These are phyloP conservation scores for Microcebus lehilahytsara DNA, from an alignment of 2,113 vertebrate genomes.

Conservation along the genomic window DNA sequence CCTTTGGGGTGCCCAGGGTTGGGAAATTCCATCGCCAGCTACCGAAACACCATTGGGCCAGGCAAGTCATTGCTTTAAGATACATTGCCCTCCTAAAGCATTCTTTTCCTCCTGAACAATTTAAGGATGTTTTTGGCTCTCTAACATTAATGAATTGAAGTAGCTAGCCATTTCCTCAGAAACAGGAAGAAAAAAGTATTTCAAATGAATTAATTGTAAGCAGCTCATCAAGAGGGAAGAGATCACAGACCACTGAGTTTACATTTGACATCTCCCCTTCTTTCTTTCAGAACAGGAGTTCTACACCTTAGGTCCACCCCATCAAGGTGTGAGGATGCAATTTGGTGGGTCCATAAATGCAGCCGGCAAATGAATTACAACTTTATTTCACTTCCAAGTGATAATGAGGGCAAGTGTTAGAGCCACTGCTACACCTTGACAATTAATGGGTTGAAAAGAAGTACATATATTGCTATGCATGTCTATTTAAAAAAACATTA, in stretches of 20 bases:
- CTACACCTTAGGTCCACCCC: neutral
- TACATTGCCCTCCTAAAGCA: neutral
- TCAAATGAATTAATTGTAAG: neutral
- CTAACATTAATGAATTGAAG: neutral
- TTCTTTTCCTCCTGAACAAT: constrained; percentile 1
- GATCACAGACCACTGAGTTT: neutral
- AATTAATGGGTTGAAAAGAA: constrained; percentile 6
- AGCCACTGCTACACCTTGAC: neutral
- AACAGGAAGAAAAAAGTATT: neutral
- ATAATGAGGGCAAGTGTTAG: neutral
- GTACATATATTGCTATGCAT: neutral
- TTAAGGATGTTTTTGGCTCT: constrained; percentile 29
- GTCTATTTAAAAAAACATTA: neutral
- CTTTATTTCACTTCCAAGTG: constrained; percentile 31
- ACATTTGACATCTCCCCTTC: neutral
- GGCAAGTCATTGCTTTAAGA: neutral
- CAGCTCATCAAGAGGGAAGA: neutral
- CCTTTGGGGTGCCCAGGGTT: neutral
- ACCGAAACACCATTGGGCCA: neutral
- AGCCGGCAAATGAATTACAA: neutral
- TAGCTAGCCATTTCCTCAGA: constrained; percentile 32
- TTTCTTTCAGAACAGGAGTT: neutral
- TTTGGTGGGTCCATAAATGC: neutral
- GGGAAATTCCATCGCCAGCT: constrained; percentile 12
- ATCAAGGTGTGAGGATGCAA: neutral